Percentiles rank a stretch among this genome's conserved stretches.
These are phyloP conservation scores for Pocillopora verrucosa DNA, from an alignment of 64 coral and sea anemone species.

Conservation along the genomic window DNA sequence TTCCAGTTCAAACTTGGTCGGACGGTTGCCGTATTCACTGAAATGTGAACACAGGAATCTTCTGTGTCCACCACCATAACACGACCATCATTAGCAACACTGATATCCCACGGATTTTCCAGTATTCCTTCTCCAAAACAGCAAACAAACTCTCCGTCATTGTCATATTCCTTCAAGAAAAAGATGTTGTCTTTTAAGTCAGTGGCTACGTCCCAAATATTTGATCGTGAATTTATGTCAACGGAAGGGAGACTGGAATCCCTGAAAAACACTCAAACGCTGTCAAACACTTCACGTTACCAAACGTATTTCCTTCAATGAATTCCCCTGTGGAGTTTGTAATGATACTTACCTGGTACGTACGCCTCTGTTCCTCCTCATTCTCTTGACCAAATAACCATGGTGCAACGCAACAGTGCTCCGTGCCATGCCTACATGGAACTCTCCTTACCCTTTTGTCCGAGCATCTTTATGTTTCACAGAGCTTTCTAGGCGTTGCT, in stretches of 20 bases:
- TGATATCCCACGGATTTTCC: not conserved
- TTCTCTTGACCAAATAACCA: too few relatives aligned
- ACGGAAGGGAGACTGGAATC: not conserved
- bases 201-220: constrained; percentile 1
- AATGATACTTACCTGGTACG: not conserved
- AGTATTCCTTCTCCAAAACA: constrained; percentile 25
- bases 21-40: constrained; percentile 1
- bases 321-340: constrained; percentile 29
- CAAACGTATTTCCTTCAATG: constrained; percentile 17
- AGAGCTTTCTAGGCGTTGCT: too few relatives aligned
- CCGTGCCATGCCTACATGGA: too few relatives aligned
- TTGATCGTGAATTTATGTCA: not conserved
- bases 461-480: too few relatives aligned
- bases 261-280: constrained; percentile 4
- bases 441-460: too few relatives aligned
- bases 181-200: constrained; percentile 29
- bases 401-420: too few relatives aligned
- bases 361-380: not conserved
- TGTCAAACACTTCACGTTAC: constrained; percentile 39
- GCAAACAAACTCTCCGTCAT: not conserved
- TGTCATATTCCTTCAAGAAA: not conserved
- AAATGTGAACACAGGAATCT: constrained; percentile 29
- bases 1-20: not conserved
- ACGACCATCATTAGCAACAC: constrained; percentile 25
- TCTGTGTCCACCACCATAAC: constrained; percentile 14